These are phyloP conservation scores for Scaptomyza flava DNA, from an alignment of 2,888 invertebrate genomes.

Conservation along the genomic window DNA sequence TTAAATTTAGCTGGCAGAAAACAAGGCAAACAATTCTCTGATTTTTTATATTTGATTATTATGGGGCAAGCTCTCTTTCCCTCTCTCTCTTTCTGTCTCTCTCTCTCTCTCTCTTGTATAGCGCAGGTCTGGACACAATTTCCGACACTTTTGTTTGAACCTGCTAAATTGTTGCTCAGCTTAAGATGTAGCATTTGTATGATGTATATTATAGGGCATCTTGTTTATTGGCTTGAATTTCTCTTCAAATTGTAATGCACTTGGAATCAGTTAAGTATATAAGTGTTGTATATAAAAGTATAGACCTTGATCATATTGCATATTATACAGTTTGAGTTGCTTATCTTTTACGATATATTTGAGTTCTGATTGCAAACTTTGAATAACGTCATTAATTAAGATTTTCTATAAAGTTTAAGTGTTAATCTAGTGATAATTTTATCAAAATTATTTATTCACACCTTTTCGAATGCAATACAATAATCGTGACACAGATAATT, in stretches of 20 bases:
- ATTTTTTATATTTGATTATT: conserved; percentile 30
- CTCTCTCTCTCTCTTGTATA: no score
- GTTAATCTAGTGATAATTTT: background rate
- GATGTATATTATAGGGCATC: conserved; percentile 10
- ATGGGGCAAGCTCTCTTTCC: conserved; percentile 5
- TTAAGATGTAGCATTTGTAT: conserved; percentile 18
- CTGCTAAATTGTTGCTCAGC: conserved; percentile 63
- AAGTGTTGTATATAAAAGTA: no score
- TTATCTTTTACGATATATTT: no score
- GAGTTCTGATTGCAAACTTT: no score
- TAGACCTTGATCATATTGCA: conserved; percentile 18
- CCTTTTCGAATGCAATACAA: conserved; percentile 2
- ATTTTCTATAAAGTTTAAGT: background rate
- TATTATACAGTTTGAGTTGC: no score
- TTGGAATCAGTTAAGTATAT: conserved; percentile 10
- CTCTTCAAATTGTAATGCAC: conserved; percentile 36
- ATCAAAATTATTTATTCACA: background rate
- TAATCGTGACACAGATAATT: conserved; percentile 19
- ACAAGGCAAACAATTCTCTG: conserved; percentile 59
- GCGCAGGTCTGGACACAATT: conserved; percentile 15
- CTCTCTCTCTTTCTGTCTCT: no score
- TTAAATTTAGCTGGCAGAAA: conserved; percentile 59
- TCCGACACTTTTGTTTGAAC: conserved; percentile 51
- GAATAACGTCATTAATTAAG: no score
- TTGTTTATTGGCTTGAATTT: conserved; percentile 39